A percentile compares a stretch with the other conserved stretches of the same genome.
These are phyloP conservation scores for Clarias gariepinus DNA, from an alignment of 2,113 vertebrate species.

Conservation along the genomic window DNA sequence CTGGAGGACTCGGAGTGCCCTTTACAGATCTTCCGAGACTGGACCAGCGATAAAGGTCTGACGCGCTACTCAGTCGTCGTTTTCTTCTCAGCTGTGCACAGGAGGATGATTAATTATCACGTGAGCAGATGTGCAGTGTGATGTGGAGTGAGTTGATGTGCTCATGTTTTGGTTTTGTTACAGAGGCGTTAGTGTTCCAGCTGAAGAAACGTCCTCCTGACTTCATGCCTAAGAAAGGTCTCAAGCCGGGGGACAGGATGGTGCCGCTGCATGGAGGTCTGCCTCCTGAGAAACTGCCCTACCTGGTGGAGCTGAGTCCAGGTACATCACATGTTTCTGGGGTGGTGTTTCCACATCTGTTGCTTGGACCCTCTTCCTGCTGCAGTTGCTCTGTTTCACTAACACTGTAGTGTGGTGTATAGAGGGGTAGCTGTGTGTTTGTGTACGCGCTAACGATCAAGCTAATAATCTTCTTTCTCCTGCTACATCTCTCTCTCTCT, in stretches of 20 bases:
- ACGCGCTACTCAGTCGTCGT: not conserved
- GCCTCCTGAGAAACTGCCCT: constrained; percentile 92
- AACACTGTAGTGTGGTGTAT: constrained; percentile 22
- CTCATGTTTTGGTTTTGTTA: not conserved
- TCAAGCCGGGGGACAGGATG: constrained; percentile 84
- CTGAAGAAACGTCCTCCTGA: constrained; percentile 91
- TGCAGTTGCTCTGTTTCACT: constrained; percentile 7
- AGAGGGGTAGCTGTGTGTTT: not conserved
- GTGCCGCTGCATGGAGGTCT: constrained; percentile 72
- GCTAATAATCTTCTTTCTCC: constrained; percentile 45
- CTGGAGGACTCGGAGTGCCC: constrained; percentile 93
- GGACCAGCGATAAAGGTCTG: constrained; percentile 92
- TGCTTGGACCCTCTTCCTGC: constrained; percentile 30
- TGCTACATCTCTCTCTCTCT: constrained; percentile 63
- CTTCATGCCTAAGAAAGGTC: constrained; percentile 81
- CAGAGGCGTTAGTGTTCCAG: constrained; percentile 91
- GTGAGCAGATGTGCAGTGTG: not conserved
- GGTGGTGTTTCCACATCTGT: constrained; percentile 16
- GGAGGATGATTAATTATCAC: no score
- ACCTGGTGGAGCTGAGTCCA: constrained; percentile 94
- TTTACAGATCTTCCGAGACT: constrained; percentile 95
- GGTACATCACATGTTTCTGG: constrained; percentile 65
- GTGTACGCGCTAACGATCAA: constrained; percentile 17
- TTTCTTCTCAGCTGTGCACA: no score
- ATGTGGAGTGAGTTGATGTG: not conserved